A percentile compares a stretch with the other conserved stretches of the same genome.
Conservation (phyloP, 2,113 vertebrate genomes). For the Oryzias melastigma region DNA sequence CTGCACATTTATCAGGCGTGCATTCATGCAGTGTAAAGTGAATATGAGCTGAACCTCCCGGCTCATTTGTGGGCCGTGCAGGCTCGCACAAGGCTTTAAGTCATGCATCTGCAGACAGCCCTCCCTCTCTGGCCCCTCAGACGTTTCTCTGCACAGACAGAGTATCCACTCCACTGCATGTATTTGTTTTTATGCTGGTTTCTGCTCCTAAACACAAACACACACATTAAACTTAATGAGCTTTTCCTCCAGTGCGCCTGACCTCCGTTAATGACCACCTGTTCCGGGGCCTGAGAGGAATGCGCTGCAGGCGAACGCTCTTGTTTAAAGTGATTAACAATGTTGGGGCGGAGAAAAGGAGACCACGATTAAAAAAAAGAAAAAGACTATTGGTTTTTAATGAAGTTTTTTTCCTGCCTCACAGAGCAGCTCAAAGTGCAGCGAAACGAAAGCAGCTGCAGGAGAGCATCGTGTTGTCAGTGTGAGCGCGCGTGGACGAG, state of each 20-base stretch:
- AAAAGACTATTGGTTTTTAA: slow-evolving; percentile 63
- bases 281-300: slow-evolving; percentile 46
- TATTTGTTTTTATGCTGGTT: not conserved
- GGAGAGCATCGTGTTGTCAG: slow-evolving; percentile 43
- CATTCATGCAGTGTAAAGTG: slow-evolving; percentile 6
- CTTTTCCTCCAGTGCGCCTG: slow-evolving; percentile 25
- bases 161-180: slow-evolving; percentile 5
- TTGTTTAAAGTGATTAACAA: slow-evolving; percentile 58
- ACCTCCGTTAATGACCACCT: slow-evolving; percentile 58
- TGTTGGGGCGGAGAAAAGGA: slow-evolving; percentile 9
- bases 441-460: slow-evolving; percentile 22
- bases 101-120: slow-evolving; percentile 50
- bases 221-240: not conserved
- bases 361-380: slow-evolving; percentile 20
- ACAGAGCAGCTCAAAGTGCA: slow-evolving; percentile 24
- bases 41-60: slow-evolving; percentile 14
- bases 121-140: slow-evolving; percentile 38
- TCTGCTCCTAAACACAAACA: not conserved
- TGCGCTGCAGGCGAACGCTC: slow-evolving; percentile 37
- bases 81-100: slow-evolving; percentile 41
- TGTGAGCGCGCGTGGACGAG: slow-evolving; percentile 27
- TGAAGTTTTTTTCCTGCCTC: slow-evolving; percentile 54
- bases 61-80: slow-evolving; percentile 23
- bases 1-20: slow-evolving; percentile 22
- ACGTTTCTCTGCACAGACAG: slow-evolving; percentile 25